Percentiles rank a stretch among this genome's conserved stretches.
These are phyloP conservation scores for Antennarius maculatus DNA, from an alignment of 2,797 vertebrate species.

Conservation along the genomic window DNA sequence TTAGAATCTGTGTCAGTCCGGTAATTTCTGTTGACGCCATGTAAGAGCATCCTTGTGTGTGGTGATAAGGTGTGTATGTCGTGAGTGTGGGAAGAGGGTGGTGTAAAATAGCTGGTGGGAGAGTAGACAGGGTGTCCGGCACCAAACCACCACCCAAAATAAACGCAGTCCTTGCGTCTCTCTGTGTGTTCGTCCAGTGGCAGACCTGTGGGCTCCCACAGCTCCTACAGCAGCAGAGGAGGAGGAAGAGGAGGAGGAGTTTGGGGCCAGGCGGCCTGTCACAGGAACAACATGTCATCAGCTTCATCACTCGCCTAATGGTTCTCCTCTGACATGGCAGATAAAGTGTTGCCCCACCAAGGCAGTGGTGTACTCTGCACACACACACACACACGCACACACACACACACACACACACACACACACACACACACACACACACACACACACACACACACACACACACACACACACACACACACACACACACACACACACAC, in stretches of 20 bases:
- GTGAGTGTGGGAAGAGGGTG: conserved; percentile 31
- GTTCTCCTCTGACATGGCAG: conserved; percentile 68
- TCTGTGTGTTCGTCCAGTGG: conserved; percentile 67
- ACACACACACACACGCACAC: conserved; percentile 22
- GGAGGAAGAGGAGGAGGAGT: conserved; percentile 47
- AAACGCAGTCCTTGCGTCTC: conserved; percentile 76
- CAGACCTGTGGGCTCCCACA: conserved; percentile 71
- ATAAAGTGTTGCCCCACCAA: conserved; percentile 73
- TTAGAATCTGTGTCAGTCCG: conserved; percentile 29
- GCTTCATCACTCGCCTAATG: conserved; percentile 84
- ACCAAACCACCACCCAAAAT: conserved; percentile 89
- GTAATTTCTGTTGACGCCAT: conserved; percentile 29
- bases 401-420: conserved; percentile 53
- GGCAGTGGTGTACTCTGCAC: conserved; percentile 69
- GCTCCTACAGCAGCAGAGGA: conserved; percentile 42
- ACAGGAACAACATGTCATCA: conserved; percentile 89
- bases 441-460: conserved; percentile 33
- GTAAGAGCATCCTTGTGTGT: conserved; percentile 35
- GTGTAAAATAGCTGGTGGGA: conserved; percentile 63
- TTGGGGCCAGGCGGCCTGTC: conserved; percentile 65
- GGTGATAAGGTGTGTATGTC: conserved; percentile 39
- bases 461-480: too few species aligned
- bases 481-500: conserved; percentile 14
- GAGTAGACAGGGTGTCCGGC: conserved; percentile 84
- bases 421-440: conserved; percentile 29